Evolutionary conservation across 1,140 invertebrate species (phyloP).

Genomic region (Eufriesea mexicana): DNA sequence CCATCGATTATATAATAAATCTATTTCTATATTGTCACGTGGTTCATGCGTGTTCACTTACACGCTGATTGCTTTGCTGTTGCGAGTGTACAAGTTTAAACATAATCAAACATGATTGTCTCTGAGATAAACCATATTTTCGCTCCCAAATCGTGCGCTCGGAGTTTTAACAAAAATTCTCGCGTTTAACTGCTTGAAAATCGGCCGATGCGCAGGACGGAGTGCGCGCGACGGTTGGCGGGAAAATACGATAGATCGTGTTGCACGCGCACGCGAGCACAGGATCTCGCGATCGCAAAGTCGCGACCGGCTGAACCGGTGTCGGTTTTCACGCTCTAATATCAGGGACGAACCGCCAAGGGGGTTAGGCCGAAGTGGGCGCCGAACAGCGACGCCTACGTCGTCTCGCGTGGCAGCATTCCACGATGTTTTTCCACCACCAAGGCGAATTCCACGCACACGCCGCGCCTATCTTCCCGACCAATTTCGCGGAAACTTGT

Average conservation of each 20-base stretch:
- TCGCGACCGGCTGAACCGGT: conserved; percentile 43
- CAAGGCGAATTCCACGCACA: conserved; percentile 7
- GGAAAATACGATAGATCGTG: conserved; percentile 31
- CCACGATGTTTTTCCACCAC: conserved; percentile 33
- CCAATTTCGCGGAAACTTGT: conserved; percentile 58
- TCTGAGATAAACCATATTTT: too few species aligned
- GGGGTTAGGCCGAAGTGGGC: conserved; percentile 43
- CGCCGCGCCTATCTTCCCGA: conserved; percentile 9
- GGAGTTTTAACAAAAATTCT: too few species aligned
- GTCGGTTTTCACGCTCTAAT: conserved; percentile 56
- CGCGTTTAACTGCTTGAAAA: too few species aligned
- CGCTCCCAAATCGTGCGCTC: too few species aligned
- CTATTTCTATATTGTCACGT: too few species aligned
- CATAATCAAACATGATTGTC: too few species aligned
- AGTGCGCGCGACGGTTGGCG: background rate
- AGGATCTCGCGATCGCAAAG: conserved; percentile 49
- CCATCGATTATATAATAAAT: too few species aligned
- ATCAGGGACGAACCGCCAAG: conserved; percentile 25
- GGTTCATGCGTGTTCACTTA: too few species aligned
- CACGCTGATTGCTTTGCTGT: too few species aligned
- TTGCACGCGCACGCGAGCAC: background rate
- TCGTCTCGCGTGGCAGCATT: conserved; percentile 54
- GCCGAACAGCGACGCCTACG: conserved; percentile 56
- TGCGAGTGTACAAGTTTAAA: too few species aligned
- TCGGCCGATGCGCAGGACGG: background rate